Conservation (phyloP, 2,113 vertebrate species). For the Ammodramus savannarum region DNA sequence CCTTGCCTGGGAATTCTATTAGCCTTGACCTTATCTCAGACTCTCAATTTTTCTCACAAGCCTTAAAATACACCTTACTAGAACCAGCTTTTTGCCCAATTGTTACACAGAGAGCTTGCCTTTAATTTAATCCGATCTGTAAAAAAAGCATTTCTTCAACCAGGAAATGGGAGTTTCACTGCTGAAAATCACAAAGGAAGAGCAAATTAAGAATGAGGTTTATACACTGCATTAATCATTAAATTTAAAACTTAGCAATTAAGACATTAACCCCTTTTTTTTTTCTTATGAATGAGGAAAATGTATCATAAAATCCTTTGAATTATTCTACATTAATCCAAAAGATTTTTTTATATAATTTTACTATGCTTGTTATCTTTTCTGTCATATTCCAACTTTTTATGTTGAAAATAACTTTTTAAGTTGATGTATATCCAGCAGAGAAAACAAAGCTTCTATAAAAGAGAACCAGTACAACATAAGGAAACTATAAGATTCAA, state of each 20-base stretch:
- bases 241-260: not conserved
- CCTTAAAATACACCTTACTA: not conserved
- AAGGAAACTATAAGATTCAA: not conserved
- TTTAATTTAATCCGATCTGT: not conserved
- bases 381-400: not conserved
- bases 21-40: not conserved
- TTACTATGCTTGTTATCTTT: not conserved
- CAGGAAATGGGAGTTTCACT: not conserved
- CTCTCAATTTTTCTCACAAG: not conserved
- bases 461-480: not conserved
- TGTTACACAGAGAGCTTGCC: fast-evolving
- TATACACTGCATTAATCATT: not conserved
- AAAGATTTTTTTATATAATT: not conserved
- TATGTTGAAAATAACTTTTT: not conserved
- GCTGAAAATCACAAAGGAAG: not conserved
- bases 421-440: not conserved
- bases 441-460: not conserved
- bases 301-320: not conserved
- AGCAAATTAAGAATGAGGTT: not conserved
- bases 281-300: not conserved
- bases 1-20: not conserved
- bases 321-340: not conserved
- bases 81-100: not conserved
- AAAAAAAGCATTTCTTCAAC: not conserved
- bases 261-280: not conserved